Evolutionary conservation across 2,113 vertebrate genomes (phyloP).

Genomic region (Cochlearius cochlearius): DNA sequence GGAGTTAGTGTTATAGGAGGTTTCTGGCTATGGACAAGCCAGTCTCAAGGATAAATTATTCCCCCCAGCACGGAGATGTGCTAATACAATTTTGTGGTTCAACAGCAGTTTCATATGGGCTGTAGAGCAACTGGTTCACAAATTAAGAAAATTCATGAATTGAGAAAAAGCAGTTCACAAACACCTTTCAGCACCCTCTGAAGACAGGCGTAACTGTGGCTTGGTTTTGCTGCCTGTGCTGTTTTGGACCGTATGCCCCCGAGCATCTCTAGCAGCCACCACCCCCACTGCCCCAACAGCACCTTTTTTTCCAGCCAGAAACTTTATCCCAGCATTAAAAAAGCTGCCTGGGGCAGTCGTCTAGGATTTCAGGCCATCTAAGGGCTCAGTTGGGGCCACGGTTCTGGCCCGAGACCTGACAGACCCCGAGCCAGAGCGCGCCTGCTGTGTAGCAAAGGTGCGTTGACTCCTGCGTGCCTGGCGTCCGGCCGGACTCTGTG

Average conservation of each 20-base stretch:
- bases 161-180: neutral
- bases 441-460: neutral
- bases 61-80: neutral
- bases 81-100: neutral
- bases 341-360: neutral
- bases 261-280: neutral
- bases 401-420: neutral
- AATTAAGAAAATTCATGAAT: neutral
- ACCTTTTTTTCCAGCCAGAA: neutral
- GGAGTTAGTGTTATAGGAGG: neutral
- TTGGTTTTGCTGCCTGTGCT: neutral
- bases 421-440: rapidly evolving
- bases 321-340: neutral
- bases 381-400: neutral
- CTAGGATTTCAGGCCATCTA: neutral
- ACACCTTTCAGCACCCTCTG: neutral
- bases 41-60: neutral
- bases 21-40: neutral
- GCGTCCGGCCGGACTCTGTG: neutral
- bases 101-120: neutral
- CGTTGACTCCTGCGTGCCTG: neutral
- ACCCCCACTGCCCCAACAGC: neutral
- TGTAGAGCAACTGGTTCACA: neutral
- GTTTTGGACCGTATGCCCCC: neutral
- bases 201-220: neutral